Evolutionary conservation across 2,113 vertebrate species (phyloP).

Genomic region (Rhineura floridana): DNA sequence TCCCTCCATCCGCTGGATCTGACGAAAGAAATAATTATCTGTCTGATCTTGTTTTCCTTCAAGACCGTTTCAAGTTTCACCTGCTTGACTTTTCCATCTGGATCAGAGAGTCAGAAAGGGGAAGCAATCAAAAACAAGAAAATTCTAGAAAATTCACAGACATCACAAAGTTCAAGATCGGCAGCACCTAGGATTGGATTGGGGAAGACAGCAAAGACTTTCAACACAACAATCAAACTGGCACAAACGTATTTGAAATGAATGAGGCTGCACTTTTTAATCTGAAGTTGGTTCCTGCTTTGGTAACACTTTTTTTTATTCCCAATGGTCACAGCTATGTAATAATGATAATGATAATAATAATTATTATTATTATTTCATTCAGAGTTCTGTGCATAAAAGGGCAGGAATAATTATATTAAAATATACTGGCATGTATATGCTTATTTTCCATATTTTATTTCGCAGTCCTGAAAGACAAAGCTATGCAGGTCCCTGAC

Average conservation of each 20-base stretch:
- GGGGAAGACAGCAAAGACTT: not conserved
- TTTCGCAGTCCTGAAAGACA: not conserved
- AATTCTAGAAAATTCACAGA: not conserved
- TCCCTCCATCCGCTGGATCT: slow-evolving; percentile 68
- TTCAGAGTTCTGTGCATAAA: not conserved
- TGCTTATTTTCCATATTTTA: not conserved
- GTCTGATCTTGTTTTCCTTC: slow-evolving; percentile 63
- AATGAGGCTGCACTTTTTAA: not conserved
- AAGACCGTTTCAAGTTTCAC: slow-evolving; percentile 66
- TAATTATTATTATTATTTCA: too few species aligned
- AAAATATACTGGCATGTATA: not conserved
- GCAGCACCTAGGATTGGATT: too few species aligned
- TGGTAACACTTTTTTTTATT: not conserved
- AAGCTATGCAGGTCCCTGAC: not conserved
- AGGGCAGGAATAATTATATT: not conserved
- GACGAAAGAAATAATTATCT: slow-evolving; percentile 56
- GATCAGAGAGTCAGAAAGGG: slow-evolving; percentile 14
- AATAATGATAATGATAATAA: too few species aligned
- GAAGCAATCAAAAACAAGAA: not conserved
- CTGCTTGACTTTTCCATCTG: slow-evolving; percentile 39
- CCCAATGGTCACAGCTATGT: not conserved
- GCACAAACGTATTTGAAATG: not conserved
- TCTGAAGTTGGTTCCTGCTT: not conserved
- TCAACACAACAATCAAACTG: not conserved
- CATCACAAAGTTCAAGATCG: not conserved